Evolutionary conservation across 2,888 invertebrate genomes (phyloP).

Genomic region (Ctenicera cuprea): DNA sequence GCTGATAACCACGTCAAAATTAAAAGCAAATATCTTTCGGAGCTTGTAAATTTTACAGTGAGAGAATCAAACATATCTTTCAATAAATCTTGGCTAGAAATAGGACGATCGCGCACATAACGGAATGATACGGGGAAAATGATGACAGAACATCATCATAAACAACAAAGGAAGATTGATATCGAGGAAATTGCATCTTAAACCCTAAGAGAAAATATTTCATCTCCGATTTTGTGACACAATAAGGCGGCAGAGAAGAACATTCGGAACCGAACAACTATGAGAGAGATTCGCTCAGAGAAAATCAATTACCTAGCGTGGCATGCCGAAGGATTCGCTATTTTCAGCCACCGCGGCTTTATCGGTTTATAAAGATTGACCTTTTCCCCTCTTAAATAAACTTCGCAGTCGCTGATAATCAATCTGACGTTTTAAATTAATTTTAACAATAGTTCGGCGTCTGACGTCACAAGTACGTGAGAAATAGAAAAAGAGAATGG

Average conservation of each 20-base stretch:
- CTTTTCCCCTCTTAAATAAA: constrained; percentile 41
- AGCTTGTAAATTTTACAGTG: constrained; percentile 1
- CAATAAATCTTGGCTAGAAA: constrained; percentile 27
- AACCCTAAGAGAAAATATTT: constrained; percentile 54
- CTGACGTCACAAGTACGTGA: constrained; percentile 58
- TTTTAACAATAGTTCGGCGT: constrained; percentile 51
- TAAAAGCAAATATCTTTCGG: background rate
- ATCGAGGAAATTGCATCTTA: constrained; percentile 54
- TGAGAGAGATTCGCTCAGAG: constrained; percentile 41
- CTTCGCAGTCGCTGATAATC: constrained; percentile 32
- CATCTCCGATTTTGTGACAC: constrained; percentile 53
- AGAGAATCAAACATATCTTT: background rate
- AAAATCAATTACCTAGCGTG: constrained; percentile 53
- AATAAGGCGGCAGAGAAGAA: constrained; percentile 46
- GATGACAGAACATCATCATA: constrained; percentile 53
- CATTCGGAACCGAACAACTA: constrained; percentile 48
- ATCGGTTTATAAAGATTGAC: constrained; percentile 48
- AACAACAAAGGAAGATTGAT: constrained; percentile 56
- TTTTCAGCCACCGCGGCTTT: constrained; percentile 43
- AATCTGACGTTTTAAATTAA: constrained; percentile 36
- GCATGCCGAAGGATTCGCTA: constrained; percentile 49
- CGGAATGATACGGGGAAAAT: constrained; percentile 42
- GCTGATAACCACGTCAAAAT: background rate
- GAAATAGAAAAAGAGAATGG: constrained; percentile 60
- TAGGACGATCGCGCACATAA: constrained; percentile 21